Percentiles rank a stretch among this genome's conserved stretches.
Conservation (phyloP, 2,888 invertebrate species). For the Pyrochroa serraticornis region DNA sequence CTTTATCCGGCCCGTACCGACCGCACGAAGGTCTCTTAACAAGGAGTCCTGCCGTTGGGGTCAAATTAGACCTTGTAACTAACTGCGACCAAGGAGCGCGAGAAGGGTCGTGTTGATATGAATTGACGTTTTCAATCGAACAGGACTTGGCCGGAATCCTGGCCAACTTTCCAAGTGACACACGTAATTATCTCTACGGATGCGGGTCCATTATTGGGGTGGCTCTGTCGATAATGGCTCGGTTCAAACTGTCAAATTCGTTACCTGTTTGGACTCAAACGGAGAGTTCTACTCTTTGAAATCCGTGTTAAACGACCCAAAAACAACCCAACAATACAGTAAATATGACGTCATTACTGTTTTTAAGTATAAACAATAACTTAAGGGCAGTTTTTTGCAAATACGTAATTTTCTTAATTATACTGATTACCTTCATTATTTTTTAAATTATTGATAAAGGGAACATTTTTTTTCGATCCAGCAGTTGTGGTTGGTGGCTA, state of each 20-base stretch:
- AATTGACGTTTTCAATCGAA: slow-evolving; percentile 43
- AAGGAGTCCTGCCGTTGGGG: slow-evolving; percentile 18
- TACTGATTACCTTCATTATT: no score
- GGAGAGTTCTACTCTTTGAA: no score
- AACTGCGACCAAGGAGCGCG: slow-evolving; percentile 31
- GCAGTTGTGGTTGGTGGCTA: no score
- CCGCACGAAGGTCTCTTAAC: slow-evolving; percentile 22
- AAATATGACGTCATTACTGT: no score
- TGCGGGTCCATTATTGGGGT: slow-evolving; percentile 1
- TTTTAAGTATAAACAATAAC: no score
- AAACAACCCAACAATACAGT: no score
- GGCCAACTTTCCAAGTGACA: slow-evolving; percentile 28
- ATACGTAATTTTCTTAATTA: no score
- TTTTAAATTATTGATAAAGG: no score
- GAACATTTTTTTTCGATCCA: no score
- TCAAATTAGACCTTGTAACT: slow-evolving; percentile 30
- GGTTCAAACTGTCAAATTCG: neutral
- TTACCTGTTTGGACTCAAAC: no score
- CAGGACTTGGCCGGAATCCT: slow-evolving; percentile 27
- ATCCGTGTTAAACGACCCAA: no score
- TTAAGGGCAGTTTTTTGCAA: no score
- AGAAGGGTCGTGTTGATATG: slow-evolving; percentile 33
- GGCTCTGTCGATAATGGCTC: slow-evolving; percentile 1
- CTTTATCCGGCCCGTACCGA: slow-evolving; percentile 23
- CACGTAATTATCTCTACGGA: slow-evolving; percentile 23